Percentiles rank a stretch among this genome's conserved stretches.
Conservation (phyloP, 2,797 vertebrate species). For the Chelmon rostratus region DNA sequence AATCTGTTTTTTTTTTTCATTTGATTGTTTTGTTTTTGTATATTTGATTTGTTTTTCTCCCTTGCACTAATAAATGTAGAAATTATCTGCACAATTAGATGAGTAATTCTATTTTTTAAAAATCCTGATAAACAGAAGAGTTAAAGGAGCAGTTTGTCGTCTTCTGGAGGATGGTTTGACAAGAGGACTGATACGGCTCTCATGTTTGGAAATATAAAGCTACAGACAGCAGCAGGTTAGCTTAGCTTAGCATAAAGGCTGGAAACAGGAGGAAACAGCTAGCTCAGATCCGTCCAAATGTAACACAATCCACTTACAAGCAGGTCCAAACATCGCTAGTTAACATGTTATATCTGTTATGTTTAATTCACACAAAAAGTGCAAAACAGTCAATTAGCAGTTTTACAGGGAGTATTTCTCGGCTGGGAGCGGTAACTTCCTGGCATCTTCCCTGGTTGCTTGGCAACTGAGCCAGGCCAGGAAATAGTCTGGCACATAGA, state of each 20-base stretch:
- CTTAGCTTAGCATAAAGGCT: neutral
- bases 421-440: no score
- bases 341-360: neutral
- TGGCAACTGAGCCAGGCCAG: no score
- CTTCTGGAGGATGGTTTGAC: no score
- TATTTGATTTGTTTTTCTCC: no score
- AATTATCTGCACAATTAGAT: no score
- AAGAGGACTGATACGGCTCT: neutral
- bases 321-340: neutral
- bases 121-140: no score
- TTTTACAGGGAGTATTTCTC: neutral
- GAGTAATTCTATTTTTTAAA: no score
- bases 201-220: neutral
- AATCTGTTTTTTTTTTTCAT: no score
- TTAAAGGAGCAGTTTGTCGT: neutral
- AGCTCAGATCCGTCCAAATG: neutral
- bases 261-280: neutral
- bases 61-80: no score
- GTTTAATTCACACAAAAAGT: neutral
- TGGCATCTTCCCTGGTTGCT: no score
- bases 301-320: neutral
- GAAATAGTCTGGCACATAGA: no score
- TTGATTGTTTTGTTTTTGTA: no score
- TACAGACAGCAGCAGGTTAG: neutral
- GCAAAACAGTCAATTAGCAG: neutral